Evolutionary conservation across 2,888 invertebrate species (phyloP).

Genomic region (Acanthopleura granulata): DNA sequence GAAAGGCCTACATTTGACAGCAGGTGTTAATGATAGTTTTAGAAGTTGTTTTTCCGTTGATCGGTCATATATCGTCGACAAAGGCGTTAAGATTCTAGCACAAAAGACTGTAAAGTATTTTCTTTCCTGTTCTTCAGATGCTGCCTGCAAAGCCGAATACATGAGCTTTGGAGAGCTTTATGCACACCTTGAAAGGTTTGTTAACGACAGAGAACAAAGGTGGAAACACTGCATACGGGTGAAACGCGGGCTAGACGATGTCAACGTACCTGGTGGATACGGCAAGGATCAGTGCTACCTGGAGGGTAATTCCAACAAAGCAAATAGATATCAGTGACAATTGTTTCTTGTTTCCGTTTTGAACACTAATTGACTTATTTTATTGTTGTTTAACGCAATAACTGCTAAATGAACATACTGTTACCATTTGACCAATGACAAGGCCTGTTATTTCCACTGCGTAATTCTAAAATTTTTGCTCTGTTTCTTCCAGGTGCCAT

Average conservation of each 20-base stretch:
- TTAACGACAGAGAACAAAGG: constrained; percentile 61
- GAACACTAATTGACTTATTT: too few species aligned
- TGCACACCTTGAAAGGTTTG: constrained; percentile 62
- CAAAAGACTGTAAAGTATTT: neutral
- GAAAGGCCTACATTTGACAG: too few species aligned
- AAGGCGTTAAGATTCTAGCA: neutral
- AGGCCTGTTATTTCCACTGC: neutral
- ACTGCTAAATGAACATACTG: too few species aligned
- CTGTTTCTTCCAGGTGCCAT: constrained; percentile 58
- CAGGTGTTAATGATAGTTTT: too few species aligned
- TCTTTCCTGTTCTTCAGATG: constrained; percentile 47
- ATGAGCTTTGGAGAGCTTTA: constrained; percentile 66
- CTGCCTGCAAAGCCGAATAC: constrained; percentile 65
- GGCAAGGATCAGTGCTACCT: constrained; percentile 68
- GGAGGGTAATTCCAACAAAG: constrained; percentile 53
- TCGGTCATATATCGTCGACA: too few species aligned
- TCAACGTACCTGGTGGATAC: constrained; percentile 62
- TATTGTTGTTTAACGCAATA: too few species aligned
- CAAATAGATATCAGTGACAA: too few species aligned
- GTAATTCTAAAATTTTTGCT: neutral
- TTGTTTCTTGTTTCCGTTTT: too few species aligned
- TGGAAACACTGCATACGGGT: constrained; percentile 68
- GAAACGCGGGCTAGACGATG: constrained; percentile 61
- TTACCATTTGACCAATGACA: neutral
- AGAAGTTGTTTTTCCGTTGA: too few species aligned